Evolutionary conservation across 2,797 vertebrate species (phyloP).

Genomic region (Nannoperca australis): DNA sequence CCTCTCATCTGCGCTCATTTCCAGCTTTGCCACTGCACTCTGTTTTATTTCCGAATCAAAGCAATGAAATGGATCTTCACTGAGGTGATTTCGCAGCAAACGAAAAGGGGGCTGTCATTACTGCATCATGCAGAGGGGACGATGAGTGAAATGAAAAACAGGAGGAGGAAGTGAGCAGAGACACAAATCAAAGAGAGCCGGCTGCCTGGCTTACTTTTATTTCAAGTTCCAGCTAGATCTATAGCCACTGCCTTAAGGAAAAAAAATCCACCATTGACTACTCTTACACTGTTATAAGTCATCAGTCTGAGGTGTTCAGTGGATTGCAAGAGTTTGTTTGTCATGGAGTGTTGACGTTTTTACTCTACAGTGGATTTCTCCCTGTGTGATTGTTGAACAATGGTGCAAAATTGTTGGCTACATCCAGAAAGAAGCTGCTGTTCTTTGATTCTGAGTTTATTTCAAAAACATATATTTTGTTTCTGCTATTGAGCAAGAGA

Average conservation of each 20-base stretch:
- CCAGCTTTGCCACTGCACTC: conserved; percentile 55
- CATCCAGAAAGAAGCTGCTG: conserved; percentile 24
- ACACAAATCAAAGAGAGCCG: conserved; percentile 66
- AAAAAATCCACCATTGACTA: conserved; percentile 43
- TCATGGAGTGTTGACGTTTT: conserved; percentile 55
- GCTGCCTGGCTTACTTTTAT: conserved; percentile 58
- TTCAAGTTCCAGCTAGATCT: conserved; percentile 57
- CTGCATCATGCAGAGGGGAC: conserved; percentile 43
- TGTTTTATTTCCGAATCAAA: conserved; percentile 74
- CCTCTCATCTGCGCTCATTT: conserved; percentile 58
- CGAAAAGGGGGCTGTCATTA: conserved; percentile 49
- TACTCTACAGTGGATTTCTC: conserved; percentile 42
- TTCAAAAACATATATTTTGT: background rate
- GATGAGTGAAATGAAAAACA: conserved; percentile 57
- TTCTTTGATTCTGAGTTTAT: conserved; percentile 21
- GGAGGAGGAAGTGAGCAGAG: conserved; percentile 55
- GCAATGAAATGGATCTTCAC: conserved; percentile 68
- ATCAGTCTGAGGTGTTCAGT: conserved; percentile 41
- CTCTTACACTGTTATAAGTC: conserved; percentile 40
- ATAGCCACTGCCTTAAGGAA: conserved; percentile 52
- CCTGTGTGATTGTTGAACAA: conserved; percentile 33
- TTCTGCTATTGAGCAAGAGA: conserved; percentile 4
- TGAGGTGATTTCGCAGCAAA: conserved; percentile 57
- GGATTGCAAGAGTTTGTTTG: conserved; percentile 58
- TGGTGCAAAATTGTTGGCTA: conserved; percentile 14